Base-by-base conservation (phyloP, 2,113 vertebrate species). In the Elaphurus davidianus region DNA sequence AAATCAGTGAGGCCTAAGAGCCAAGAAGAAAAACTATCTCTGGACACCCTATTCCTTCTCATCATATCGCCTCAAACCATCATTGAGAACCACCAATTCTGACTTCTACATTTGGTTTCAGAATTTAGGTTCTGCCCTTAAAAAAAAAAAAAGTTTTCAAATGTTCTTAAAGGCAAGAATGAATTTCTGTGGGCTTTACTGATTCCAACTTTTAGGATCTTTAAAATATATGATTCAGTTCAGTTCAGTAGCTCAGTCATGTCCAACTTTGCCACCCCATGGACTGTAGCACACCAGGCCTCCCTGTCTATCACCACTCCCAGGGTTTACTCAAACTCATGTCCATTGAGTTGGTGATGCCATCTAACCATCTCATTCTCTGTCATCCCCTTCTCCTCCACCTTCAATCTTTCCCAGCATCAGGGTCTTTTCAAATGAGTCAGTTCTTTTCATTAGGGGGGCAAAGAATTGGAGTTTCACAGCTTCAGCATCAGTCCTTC, bases 1-100 rank as follows among this genome's bases (percentile, higher is more conserved):
- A 99, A 99, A 99, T 99, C 99, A 99, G 99, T 99, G 99, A 99
- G 99, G 99, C 99, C 98, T 98, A 99, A 99, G 99, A 99, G 99
- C 99, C 99, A 99, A 99, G 99, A 99, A 99, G 98, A 99, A 99
- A 99, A 99, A 99, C 99, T 98, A 98, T 98, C 98, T 98, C 98
- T 98, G 98, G 98, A 98, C 98, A 98, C 99, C 99, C 99, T 98
- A 98, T 98, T 98, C 98, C 96, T 98, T 98, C 98, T 98, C 98
- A 97, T 98, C 98, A 98, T 98, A 85, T 91, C 0, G 16, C 96
- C 97, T 97, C n/a, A n/a, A n/a, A 98, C 98, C 99, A 98, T 99
- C 99, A 99, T 99, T 99, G 99, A 99, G 99, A 99, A 99, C 99
- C 99, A 99, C 98, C 97, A 98, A 98, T 98, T 99, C 99, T 99